These are phyloP conservation scores for Eupsilia transversa DNA, from an alignment of 2,888 invertebrate species.

Conservation along the genomic window DNA sequence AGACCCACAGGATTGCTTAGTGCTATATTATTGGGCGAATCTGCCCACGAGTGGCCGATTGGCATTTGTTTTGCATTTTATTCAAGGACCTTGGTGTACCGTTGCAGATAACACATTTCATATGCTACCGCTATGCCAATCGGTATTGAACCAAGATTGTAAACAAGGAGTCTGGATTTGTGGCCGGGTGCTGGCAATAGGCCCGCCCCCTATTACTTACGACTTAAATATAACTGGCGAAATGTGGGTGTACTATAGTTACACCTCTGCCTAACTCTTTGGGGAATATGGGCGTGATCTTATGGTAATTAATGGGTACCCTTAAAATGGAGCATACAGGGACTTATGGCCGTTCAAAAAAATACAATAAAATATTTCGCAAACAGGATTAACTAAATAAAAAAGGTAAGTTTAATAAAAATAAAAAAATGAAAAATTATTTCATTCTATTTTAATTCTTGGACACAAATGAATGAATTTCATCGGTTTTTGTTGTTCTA, in stretches of 20 bases:
- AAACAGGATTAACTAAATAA: neutral
- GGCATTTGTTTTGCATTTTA: conserved; percentile 57
- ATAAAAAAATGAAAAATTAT: no score
- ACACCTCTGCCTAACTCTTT: no score
- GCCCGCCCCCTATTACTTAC: no score
- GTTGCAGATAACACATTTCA: conserved; percentile 52
- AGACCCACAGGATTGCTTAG: conserved; percentile 18
- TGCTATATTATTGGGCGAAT: conserved; percentile 48
- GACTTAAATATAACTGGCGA: no score
- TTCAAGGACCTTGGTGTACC: conserved; percentile 43
- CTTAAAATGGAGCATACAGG: neutral
- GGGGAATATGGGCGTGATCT: no score
- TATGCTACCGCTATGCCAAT: conserved; percentile 14
- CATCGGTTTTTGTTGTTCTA: neutral
- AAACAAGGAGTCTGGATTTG: neutral
- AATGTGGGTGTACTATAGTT: no score
- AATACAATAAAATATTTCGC: neutral
- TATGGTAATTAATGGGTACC: neutral
- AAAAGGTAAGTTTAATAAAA: no score
- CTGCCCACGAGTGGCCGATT: conserved; percentile 46
- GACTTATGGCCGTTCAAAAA: neutral
- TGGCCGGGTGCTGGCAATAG: no score
- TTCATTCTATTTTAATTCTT: no score
- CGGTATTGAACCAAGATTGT: conserved; percentile 12
- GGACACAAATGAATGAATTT: neutral